phyloP scores from a whole-genome alignment of 2,113 vertebrate species.

The Verasper variegatus region DNA sequence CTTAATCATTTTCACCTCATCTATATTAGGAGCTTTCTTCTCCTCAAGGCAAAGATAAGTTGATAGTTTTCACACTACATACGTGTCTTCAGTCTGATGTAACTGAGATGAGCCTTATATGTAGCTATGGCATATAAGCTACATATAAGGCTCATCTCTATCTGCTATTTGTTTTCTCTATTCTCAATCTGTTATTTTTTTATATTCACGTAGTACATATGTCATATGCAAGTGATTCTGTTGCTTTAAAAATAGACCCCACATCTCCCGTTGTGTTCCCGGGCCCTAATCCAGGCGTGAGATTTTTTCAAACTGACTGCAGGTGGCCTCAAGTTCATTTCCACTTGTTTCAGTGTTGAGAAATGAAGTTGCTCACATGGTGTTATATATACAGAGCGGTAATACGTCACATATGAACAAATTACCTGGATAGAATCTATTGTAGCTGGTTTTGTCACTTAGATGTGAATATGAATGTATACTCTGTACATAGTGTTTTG shows the following conservation, averaged over 20 bases:
- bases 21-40: neutral
- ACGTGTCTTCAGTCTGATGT: neutral
- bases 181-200: neutral
- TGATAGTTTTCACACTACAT: neutral
- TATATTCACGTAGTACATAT: neutral
- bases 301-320: no score
- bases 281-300: no score
- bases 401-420: no score
- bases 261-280: neutral
- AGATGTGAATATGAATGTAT: neutral
- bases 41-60: neutral
- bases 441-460: neutral
- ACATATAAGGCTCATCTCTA: no score
- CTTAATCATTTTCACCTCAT: neutral
- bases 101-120: neutral
- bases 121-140: no score
- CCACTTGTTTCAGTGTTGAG: neutral
- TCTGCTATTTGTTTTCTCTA: no score
- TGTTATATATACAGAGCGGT: no score
- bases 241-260: neutral
- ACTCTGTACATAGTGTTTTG: no score
- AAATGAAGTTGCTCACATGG: neutral
- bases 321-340: neutral
- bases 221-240: neutral
- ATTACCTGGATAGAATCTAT: neutral